Conservation (phyloP, 2,113 vertebrate species). For the Catharus bicknelli region DNA sequence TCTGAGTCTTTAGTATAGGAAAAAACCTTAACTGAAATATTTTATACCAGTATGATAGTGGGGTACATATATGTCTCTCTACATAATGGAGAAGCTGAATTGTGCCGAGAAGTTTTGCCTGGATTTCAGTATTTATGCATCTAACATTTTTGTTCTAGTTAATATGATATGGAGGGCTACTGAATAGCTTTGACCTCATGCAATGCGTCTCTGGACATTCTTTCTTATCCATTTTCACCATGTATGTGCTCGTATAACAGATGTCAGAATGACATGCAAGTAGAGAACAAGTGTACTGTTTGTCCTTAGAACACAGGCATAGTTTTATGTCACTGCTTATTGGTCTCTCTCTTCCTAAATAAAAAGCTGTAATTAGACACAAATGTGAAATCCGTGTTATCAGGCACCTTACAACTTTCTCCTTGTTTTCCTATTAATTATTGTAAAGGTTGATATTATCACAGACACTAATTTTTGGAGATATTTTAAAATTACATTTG, state of each 20-base stretch:
- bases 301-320: not conserved
- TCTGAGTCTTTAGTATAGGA: not conserved
- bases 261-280: not conserved
- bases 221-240: fast-evolving
- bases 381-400: not conserved
- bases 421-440: not conserved
- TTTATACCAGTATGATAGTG: not conserved
- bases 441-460: not conserved
- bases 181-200: not conserved
- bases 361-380: not conserved
- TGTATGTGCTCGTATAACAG: not conserved
- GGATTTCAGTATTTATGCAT: not conserved
- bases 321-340: not conserved
- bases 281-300: not conserved
- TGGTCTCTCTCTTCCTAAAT: not conserved
- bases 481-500: not conserved
- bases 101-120: not conserved
- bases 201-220: not conserved
- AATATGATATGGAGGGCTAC: not conserved
- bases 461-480: not conserved
- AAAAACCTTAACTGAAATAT: not conserved
- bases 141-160: not conserved
- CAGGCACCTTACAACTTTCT: not conserved
- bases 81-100: not conserved
- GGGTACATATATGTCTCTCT: no score